Evolutionary conservation across 2,113 vertebrate genomes (phyloP), one percentile per base, ranked within the genome.

Genomic region (Tychaedon coryphoeus): DNA sequence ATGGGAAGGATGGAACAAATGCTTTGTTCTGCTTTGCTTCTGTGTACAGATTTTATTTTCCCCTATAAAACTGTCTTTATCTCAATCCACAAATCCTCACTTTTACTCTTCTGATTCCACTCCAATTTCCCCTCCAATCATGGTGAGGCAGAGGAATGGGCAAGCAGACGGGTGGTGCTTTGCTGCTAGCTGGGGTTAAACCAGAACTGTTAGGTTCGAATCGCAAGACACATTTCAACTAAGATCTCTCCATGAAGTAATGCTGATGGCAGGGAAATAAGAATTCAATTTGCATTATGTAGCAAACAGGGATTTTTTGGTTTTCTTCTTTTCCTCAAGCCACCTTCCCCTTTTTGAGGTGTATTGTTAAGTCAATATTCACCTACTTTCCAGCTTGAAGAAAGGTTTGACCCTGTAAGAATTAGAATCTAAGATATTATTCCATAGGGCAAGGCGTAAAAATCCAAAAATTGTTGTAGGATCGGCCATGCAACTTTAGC

Each of bases 141-240:
- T 6, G 14, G 26, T 8, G 33, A 43, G 19, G 33, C 14, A 73
- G 36, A 65, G 9, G 18, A 57, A 50, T 10, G 26, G 38, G 42
- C 17, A 57, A 64, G 26, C 22, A 48, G 48, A 26, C 23, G 42
- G 5, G 40, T 34, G 34, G 20, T 50, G 11, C 18, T 23, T 16
- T 43, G 31, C 8, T 58, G 51, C 19, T 26, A 58, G 12, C 36
- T 65, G 26, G 15, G 26, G 57, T 28, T 80, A 50, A 72, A 50
- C 6, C 14, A 33, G 9, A 80, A 48, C 42, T 34, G 13, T 26
- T 73, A 42, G 15, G 9, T 33, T 54, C 20, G 19, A 16, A 64
- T 17, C 0, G 1, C 0, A 28, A 26, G 18, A 54, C 7, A n/a
- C 9, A 3, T 65, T 79, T 72, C 19, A 83, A 22, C 3, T 3